Percentiles rank a stretch among this genome's conserved stretches.
These are phyloP conservation scores for Microchirus variegatus DNA, from an alignment of 2,797 vertebrate genomes.

Conservation along the genomic window DNA sequence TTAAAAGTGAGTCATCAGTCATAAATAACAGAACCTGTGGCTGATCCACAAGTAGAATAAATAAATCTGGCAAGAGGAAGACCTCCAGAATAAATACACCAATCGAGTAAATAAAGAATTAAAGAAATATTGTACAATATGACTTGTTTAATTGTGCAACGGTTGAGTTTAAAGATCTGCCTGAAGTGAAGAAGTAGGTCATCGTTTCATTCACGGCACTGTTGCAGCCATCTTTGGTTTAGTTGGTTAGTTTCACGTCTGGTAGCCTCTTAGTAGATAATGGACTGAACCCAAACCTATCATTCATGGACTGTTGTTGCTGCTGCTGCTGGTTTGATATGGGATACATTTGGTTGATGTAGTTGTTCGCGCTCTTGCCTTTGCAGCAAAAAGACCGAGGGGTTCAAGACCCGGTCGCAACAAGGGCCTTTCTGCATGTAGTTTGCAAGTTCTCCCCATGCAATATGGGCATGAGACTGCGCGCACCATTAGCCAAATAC, in stretches of 20 bases:
- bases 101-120: background rate
- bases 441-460: too few species aligned
- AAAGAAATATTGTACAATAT: background rate
- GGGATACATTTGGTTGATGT: too few species aligned
- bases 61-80: background rate
- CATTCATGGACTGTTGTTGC: conserved; percentile 36
- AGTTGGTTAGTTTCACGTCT: conserved; percentile 23
- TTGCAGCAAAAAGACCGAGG: too few species aligned
- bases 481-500: too few species aligned
- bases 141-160: too few species aligned
- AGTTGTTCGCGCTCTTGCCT: too few species aligned
- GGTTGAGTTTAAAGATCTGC: too few species aligned
- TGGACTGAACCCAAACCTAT: conserved; percentile 60
- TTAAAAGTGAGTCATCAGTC: too few species aligned
- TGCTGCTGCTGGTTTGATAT: conserved; percentile 18
- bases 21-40: background rate
- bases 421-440: too few species aligned
- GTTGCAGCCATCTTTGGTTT: conserved; percentile 24
- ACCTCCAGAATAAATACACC: background rate
- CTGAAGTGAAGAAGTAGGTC: background rate
- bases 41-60: background rate
- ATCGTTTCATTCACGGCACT: conserved; percentile 33
- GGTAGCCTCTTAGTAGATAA: conserved; percentile 9
- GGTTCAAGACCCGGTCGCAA: too few species aligned
- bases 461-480: too few species aligned